Evolutionary conservation across 2,888 invertebrate genomes (phyloP), one percentile per base, ranked within the genome.

Genomic region (Drosophila fulvimacula): DNA sequence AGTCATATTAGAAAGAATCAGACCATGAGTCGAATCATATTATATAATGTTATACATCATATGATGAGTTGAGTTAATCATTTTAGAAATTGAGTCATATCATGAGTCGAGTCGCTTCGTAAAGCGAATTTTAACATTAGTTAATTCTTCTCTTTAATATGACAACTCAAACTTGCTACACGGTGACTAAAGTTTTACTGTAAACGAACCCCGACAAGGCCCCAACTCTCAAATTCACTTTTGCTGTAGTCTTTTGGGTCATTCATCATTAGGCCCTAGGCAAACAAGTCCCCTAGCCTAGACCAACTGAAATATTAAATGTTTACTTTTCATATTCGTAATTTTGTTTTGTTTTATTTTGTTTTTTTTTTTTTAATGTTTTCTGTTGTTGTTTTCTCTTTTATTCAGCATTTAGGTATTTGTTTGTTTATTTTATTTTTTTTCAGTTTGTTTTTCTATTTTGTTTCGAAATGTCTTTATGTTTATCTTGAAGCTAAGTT

Each of bases 381-480:
- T 51, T 58, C 51, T 46, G 41, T 46, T 65, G 41, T 59, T 69
- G 9, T 68, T 70, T 72, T 36, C 15, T 52, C 24, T 46, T 11
- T 53, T 34, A 34, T 57, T 59, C 42, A 53, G 19, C 56, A 72
- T 60, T 65, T 72, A 24, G 58, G 13, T 21, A 34, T 65, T 55
- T 61, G 51, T 57, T 59, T 59, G 32, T 44, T 30, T 30, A 11
- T 30, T 1, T 30, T 17, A 63, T 48, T 32, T 38, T 34, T 6
- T 44, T 53, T 48, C 39, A 42, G 15, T 64, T 59, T 59, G 38
- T 48, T 59, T 51, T 59, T 52, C 55, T 53, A 56, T 65, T 56
- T 59, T 69, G 21, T 64, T 66, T 65, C 68, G 24, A 72, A 66
- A 48, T 77, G 69, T 77, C 77, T 78, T 69, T 78, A 48, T 76